These are phyloP conservation scores for Myotis daubentonii DNA, from an alignment of 2,797 vertebrate genomes.

Conservation along the genomic window DNA sequence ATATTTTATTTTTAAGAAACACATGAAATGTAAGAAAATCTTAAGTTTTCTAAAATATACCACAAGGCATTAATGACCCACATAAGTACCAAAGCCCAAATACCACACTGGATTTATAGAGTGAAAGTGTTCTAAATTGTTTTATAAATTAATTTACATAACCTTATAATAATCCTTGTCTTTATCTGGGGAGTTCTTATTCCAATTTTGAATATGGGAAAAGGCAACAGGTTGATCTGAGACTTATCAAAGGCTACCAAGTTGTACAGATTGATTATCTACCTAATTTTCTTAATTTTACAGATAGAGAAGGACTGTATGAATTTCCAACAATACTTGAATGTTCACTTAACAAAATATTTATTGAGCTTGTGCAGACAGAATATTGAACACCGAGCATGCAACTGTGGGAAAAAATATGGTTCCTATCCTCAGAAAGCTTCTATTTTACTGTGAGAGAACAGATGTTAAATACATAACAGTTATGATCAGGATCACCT, in stretches of 20 bases:
- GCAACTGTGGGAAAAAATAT: not conserved
- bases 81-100: not conserved
- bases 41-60: constrained; percentile 39
- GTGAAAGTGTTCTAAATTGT: constrained; percentile 19
- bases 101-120: not conserved
- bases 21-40: constrained; percentile 54
- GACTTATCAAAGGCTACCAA: constrained; percentile 30
- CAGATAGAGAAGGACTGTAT: not conserved
- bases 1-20: constrained; percentile 57
- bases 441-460: not conserved
- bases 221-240: not conserved
- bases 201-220: constrained; percentile 44
- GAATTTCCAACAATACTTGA: not conserved
- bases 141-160: constrained; percentile 30
- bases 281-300: constrained; percentile 33
- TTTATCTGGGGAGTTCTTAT: not conserved
- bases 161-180: not conserved
- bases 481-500: not conserved
- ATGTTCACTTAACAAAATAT: constrained; percentile 47
- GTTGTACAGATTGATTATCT: not conserved
- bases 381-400: not conserved
- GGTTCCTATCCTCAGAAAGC: not conserved
- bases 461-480: not conserved
- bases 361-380: constrained; percentile 4
- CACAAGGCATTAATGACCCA: constrained; percentile 32